Evolutionary conservation across 2,888 invertebrate species (phyloP).

Genomic region (Eristalis tenax): DNA sequence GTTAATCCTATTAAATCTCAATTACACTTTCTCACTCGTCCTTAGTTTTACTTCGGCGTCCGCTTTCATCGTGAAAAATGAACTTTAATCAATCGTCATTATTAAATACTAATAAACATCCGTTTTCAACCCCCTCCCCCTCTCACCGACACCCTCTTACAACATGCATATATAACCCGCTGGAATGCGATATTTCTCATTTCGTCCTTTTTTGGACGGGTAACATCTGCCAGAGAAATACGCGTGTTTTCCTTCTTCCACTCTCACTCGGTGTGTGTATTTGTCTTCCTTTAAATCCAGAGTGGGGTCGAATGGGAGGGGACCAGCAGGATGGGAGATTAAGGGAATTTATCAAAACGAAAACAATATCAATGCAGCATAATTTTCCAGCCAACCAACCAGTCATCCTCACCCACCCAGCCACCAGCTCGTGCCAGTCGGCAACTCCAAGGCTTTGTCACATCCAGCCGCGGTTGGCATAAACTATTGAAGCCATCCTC

Average conservation of each 20-base stretch:
- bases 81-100: constrained; percentile 70
- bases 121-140: constrained; percentile 22
- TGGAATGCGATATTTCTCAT: constrained; percentile 31
- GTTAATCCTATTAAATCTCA: constrained; percentile 70
- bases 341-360: constrained; percentile 69
- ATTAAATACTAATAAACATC: constrained; percentile 71
- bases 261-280: constrained; percentile 17
- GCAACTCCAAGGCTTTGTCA: constrained; percentile 34
- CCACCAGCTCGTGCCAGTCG: background rate
- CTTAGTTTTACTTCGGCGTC: background rate
- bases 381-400: constrained; percentile 39
- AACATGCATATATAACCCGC: background rate
- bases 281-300: constrained; percentile 24
- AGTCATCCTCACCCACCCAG: background rate
- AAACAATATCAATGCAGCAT: constrained; percentile 70
- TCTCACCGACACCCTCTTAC: background rate
- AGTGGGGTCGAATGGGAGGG: background rate
- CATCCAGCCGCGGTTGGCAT: constrained; percentile 53
- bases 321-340: constrained; percentile 26
- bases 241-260: constrained; percentile 55
- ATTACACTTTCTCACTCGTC: constrained; percentile 50
- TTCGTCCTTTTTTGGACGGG: constrained; percentile 34
- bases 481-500: constrained; percentile 51
- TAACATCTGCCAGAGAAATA: constrained; percentile 69
- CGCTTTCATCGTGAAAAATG: constrained; percentile 47